phyloP scores from a whole-genome alignment of 2,888 invertebrate species.

The Tetramorium bicarinatum region DNA sequence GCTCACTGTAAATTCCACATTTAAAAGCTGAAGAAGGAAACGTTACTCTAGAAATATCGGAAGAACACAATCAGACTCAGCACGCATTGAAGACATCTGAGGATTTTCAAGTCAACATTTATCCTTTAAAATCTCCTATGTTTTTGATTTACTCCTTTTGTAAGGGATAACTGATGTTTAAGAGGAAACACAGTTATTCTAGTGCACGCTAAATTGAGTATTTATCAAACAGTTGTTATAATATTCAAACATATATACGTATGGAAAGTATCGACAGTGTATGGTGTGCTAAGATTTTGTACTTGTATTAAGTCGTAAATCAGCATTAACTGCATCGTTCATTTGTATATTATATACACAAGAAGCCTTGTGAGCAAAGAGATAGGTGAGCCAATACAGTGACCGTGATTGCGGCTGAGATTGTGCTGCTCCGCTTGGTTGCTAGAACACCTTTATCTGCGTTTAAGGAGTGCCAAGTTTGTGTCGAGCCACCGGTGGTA shows the following conservation, averaged over 20 bases:
- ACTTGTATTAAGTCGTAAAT: constrained; percentile 79
- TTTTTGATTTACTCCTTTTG: constrained; percentile 83
- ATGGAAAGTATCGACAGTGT: constrained; percentile 81
- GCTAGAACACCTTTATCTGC: constrained; percentile 69
- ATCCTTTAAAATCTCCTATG: constrained; percentile 82
- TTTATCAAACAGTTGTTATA: constrained; percentile 78
- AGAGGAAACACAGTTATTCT: constrained; percentile 81
- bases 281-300: constrained; percentile 82
- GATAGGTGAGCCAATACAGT: constrained; percentile 75
- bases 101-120: constrained; percentile 89
- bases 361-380: constrained; percentile 74
- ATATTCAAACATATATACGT: constrained; percentile 74
- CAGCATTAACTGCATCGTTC: constrained; percentile 80
- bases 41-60: constrained; percentile 82
- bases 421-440: constrained; percentile 75
- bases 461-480: constrained; percentile 75
- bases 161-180: constrained; percentile 83
- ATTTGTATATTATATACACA: constrained; percentile 80
- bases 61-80: constrained; percentile 91
- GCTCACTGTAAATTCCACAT: constrained; percentile 86
- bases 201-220: constrained; percentile 80
- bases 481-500: constrained; percentile 73
- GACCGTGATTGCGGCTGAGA: constrained; percentile 78
- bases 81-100: constrained; percentile 97
- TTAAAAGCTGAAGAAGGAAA: constrained; percentile 82